These are phyloP conservation scores for Parnassius apollo DNA, from an alignment of 2,888 invertebrate species.

Conservation along the genomic window DNA sequence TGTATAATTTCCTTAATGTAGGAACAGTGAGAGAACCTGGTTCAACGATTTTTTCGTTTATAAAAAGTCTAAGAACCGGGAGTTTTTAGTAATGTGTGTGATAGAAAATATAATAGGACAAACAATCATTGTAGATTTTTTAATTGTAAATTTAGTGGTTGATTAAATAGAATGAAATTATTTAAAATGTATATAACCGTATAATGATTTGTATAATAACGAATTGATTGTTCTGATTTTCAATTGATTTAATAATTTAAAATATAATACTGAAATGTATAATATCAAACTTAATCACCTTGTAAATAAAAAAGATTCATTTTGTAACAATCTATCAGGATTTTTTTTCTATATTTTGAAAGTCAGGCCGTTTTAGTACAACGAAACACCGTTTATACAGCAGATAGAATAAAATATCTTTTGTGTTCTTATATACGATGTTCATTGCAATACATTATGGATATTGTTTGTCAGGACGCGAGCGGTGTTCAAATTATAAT, in stretches of 20 bases:
- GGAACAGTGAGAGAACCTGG: constrained; percentile 50
- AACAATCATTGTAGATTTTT: not conserved
- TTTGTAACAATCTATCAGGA: constrained; percentile 2
- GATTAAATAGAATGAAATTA: not conserved
- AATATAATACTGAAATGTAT: too few relatives aligned
- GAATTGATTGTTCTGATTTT: not conserved
- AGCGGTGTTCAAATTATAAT: constrained; percentile 29
- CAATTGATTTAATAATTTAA: too few relatives aligned
- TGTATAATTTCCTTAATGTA: constrained; percentile 45
- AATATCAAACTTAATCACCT: not conserved
- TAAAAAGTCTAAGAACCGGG: constrained; percentile 72
- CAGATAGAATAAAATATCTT: constrained; percentile 27
- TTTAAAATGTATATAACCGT: not conserved
- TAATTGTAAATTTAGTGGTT: not conserved
- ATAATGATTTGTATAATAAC: not conserved
- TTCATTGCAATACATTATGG: not conserved
- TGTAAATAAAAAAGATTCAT: not conserved
- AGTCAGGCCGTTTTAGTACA: not conserved
- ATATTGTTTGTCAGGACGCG: constrained; percentile 13
- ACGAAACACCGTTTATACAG: not conserved
- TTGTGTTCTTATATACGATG: constrained; percentile 16
- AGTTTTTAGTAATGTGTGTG: constrained; percentile 30
- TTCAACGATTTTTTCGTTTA: constrained; percentile 64
- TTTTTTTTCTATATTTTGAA: not conserved
- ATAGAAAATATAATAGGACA: constrained; percentile 26